Base-by-base conservation (phyloP, 2,113 vertebrate genomes). In the Tor tambroides region DNA sequence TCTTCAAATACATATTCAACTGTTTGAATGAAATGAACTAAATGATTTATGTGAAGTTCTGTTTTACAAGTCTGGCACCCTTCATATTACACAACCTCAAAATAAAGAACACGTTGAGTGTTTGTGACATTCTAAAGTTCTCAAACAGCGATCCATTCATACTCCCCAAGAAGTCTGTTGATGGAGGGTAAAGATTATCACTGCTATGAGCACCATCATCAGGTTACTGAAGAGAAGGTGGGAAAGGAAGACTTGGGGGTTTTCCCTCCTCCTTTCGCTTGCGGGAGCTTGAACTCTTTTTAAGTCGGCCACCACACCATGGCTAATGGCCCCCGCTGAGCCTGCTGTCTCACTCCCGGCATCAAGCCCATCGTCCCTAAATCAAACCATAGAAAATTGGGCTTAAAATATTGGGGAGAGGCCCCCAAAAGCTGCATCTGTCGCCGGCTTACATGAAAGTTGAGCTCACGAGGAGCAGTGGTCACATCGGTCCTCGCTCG, bases 291-390 rank as follows among this genome's bases (percentile, higher is more conserved):
- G 89, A 91, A 90, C 87, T 87, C 94, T 94, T 95, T 95, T 92
- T 92, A 96, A 93, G 95, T 94, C 92, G 94, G 93, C 94, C 95
- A 95, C 93, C 93, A 92, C 94, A 95, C 94, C 95, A 95, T 95
- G 95, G 93, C 94, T 95, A 96, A 95, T 95, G 94, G 92, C 94
- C 92, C 94, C 95, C 83, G 93, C 95, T 95, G 95, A 88, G 95
- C 92, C 92, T 89, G 86, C 94, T 94, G 94, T 94, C 94, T 93
- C 93, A 91, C 85, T 89, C 94, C 93, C 93, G 30, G 83, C 87
- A 89, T 89, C 89, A 89, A 89, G 89, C 85, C 83, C 89, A 92
- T 92, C 90, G 83, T 83, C 85, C 80, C 83, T 75, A 89, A 91
- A 92, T 90, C 87, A 91, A 92, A 89, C 90, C 92, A 90, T 89